A percentile compares a stretch with the other conserved stretches of the same genome.
phyloP scores from a whole-genome alignment of 2,888 invertebrate genomes.

The Rhyacophila evoluta region DNA sequence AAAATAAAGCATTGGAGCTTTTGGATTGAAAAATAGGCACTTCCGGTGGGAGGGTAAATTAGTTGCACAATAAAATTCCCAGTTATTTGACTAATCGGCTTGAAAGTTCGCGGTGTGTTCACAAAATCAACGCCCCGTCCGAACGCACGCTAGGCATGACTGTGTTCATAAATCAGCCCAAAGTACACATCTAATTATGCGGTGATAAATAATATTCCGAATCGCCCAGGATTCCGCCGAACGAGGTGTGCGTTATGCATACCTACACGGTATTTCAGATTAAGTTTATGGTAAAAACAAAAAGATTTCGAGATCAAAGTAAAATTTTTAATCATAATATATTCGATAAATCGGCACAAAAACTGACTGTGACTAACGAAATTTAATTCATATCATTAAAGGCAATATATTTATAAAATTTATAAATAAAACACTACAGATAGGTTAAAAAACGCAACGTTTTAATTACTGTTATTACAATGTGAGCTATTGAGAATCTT shows the following conservation, averaged over 20 bases:
- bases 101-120: slow-evolving; percentile 18
- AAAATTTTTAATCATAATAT: too few species aligned
- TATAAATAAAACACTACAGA: too few species aligned
- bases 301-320: too few species aligned
- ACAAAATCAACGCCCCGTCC: slow-evolving; percentile 14
- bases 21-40: background rate
- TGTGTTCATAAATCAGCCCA: slow-evolving; percentile 47
- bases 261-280: background rate
- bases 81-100: background rate
- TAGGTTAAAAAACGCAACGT: too few species aligned
- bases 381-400: too few species aligned
- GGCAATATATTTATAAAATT: too few species aligned
- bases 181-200: slow-evolving; percentile 51
- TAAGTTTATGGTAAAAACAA: too few species aligned
- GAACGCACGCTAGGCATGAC: slow-evolving; percentile 10
- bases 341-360: too few species aligned
- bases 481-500: too few species aligned
- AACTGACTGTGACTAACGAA: too few species aligned
- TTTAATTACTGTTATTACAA: too few species aligned
- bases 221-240: slow-evolving; percentile 37
- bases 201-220: slow-evolving; percentile 50
- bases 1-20: background rate
- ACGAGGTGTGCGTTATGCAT: slow-evolving; percentile 32
- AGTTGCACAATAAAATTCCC: background rate
- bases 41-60: background rate